Percentiles rank a stretch among this genome's conserved stretches.
Evolutionary conservation across 1,140 invertebrate species (phyloP).

Genomic region (Temnothorax longispinosus): DNA sequence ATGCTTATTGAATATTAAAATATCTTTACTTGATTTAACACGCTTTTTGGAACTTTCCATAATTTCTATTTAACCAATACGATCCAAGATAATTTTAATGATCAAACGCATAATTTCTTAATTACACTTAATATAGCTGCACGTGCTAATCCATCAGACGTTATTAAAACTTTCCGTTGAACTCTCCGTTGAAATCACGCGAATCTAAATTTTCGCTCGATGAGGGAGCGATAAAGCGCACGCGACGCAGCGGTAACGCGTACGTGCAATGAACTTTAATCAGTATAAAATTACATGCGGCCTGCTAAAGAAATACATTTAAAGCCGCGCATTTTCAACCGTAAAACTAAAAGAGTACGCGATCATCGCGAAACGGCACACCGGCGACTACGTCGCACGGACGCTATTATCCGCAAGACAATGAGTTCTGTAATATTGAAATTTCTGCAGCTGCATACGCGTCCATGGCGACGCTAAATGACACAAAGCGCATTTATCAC

Average conservation of each 20-base stretch:
- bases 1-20: neutral
- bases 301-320: conserved; percentile 23
- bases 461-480: conserved; percentile 27
- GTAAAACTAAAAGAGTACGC: neutral
- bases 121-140: neutral
- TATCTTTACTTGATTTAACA: neutral
- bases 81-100: neutral
- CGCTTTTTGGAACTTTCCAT: neutral
- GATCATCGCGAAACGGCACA: conserved; percentile 1
- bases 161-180: conserved; percentile 15
- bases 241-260: conserved; percentile 22
- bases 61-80: neutral
- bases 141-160: neutral
- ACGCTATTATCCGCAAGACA: conserved; percentile 46
- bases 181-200: conserved; percentile 17
- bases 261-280: conserved; percentile 53
- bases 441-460: conserved; percentile 43
- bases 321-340: neutral
- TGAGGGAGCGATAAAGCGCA: conserved; percentile 5
- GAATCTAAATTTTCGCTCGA: conserved; percentile 49
- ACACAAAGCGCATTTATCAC: conserved; percentile 33
- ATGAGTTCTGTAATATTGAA: conserved; percentile 50
- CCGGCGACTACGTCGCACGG: conserved; percentile 6
- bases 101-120: conserved; percentile 21
- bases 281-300: conserved; percentile 29